Evolutionary conservation across 1,140 invertebrate species (phyloP).

Genomic region (Lepidurus couesii): DNA sequence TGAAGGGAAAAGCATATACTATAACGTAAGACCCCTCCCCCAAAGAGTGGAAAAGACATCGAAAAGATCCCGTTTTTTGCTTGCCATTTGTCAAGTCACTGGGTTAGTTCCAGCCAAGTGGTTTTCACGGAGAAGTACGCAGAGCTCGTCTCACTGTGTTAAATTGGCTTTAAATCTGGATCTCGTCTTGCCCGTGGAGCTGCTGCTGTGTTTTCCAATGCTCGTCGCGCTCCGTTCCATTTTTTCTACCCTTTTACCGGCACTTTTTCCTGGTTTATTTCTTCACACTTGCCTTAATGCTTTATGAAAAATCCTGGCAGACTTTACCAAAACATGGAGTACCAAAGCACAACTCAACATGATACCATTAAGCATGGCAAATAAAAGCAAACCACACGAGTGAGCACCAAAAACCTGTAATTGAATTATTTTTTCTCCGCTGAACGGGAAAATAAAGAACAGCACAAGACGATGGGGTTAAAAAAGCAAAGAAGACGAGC

Average conservation of each 20-base stretch:
- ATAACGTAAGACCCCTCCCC: too few species aligned
- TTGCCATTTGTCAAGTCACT: slow-evolving; percentile 1
- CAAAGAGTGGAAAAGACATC: not conserved
- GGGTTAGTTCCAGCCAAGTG: slow-evolving; percentile 9
- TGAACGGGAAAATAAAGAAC: not conserved
- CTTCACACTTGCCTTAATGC: slow-evolving; percentile 1
- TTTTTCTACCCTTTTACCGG: not conserved
- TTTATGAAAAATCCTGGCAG: not conserved
- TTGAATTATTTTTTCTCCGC: not conserved
- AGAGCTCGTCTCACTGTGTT: slow-evolving; percentile 8
- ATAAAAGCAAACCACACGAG: not conserved
- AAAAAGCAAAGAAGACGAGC: not conserved
- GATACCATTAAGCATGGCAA: not conserved
- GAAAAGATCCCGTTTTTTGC: not conserved
- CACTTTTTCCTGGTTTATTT: not conserved
- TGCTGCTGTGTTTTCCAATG: not conserved
- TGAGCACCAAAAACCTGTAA: not conserved
- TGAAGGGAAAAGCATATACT: too few species aligned
- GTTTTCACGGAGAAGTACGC: slow-evolving; percentile 11
- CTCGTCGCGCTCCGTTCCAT: not conserved
- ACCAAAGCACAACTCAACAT: not conserved
- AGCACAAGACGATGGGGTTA: not conserved
- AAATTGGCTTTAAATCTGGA: slow-evolving; percentile 13
- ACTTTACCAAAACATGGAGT: not conserved
- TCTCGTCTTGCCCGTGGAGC: not conserved